phyloP scores from a whole-genome alignment of 1,140 invertebrate species.

The Sinonovacula constricta region DNA sequence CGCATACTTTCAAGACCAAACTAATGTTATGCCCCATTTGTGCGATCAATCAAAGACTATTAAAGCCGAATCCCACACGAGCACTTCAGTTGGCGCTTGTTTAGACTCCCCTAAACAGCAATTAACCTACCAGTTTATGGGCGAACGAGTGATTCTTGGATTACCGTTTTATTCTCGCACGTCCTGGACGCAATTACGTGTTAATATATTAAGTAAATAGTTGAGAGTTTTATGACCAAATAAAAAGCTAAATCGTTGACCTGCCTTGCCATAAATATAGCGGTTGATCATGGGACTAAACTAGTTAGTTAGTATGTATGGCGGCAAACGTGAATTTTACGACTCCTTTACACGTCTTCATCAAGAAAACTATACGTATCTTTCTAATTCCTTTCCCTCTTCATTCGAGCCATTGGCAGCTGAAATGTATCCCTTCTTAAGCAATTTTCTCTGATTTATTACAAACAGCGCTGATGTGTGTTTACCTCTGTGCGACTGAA shows the following conservation, averaged over 20 bases:
- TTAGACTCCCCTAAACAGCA: not conserved
- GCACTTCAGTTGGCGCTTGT: not conserved
- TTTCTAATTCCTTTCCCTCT: no score
- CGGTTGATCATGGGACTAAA: not conserved
- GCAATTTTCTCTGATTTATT: no score
- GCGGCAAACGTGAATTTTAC: no score
- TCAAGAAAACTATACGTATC: no score
- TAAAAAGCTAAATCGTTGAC: slow-evolving; percentile 21
- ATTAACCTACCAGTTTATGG: slow-evolving; percentile 28
- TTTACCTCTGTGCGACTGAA: no score
- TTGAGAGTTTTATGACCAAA: slow-evolving; percentile 6
- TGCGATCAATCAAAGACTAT: not conserved
- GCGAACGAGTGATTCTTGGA: slow-evolving; percentile 22
- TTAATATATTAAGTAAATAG: slow-evolving; percentile 47
- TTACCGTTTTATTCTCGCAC: slow-evolving; percentile 36
- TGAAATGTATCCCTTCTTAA: no score
- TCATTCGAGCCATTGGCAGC: no score
- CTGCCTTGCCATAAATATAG: slow-evolving; percentile 36
- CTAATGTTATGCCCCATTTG: not conserved
- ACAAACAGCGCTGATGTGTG: no score
- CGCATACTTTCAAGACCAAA: not conserved
- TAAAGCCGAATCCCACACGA: not conserved
- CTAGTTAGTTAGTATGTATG: no score
- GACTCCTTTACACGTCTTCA: no score
- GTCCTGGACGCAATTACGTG: slow-evolving; percentile 46